Evolutionary conservation across 1,140 invertebrate genomes (phyloP).

Genomic region (Bombus ignitus): DNA sequence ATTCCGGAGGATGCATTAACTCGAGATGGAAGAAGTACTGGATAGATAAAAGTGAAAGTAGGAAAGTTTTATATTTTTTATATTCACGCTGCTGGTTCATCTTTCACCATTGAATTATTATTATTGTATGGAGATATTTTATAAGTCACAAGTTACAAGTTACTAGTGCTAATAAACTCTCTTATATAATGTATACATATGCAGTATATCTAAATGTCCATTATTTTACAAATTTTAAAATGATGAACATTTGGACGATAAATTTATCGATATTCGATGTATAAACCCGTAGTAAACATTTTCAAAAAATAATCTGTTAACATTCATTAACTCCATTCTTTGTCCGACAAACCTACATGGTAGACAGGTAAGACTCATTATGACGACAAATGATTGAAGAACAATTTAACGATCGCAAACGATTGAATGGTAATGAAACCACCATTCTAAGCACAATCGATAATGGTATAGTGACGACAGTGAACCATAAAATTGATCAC

Average conservation of each 20-base stretch:
- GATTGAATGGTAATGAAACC: constrained; percentile 30
- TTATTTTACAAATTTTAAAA: no score
- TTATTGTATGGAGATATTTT: no score
- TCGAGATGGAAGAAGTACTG: no score
- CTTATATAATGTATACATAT: no score
- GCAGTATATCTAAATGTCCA: no score
- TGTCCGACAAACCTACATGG: neutral
- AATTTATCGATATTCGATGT: neutral
- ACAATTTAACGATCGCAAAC: constrained; percentile 13
- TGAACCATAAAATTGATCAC: neutral
- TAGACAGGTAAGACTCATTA: constrained; percentile 5
- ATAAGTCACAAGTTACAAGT: no score
- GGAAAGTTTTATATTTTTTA: neutral
- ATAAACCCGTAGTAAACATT: neutral
- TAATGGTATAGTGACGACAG: constrained; percentile 20
- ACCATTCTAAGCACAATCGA: neutral
- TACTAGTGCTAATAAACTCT: no score
- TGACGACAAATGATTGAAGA: neutral
- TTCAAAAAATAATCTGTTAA: neutral
- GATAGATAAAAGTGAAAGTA: neutral
- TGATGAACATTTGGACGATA: no score
- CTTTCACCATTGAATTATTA: no score
- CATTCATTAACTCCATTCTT: neutral
- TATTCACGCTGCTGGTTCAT: neutral
- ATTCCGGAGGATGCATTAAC: no score